These are phyloP conservation scores for Villa cingulata DNA, from an alignment of 2,888 invertebrate genomes.

Conservation along the genomic window DNA sequence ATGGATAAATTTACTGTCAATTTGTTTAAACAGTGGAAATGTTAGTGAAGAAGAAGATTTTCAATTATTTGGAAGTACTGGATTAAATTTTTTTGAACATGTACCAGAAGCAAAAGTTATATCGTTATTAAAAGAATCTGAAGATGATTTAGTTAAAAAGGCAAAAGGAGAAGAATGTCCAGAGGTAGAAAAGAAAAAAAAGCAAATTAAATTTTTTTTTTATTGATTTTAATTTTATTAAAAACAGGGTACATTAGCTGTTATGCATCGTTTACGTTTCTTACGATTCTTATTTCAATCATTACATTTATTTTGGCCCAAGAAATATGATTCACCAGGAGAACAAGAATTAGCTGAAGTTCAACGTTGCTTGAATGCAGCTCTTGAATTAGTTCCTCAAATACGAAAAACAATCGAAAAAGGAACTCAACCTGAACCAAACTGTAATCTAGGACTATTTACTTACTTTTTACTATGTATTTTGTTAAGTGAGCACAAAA, in stretches of 20 bases:
- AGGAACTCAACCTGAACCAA: constrained; percentile 52
- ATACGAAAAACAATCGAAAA: constrained; percentile 62
- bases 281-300: constrained; percentile 75
- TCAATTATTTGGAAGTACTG: constrained; percentile 78
- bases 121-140: constrained; percentile 70
- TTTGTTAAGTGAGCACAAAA: not conserved
- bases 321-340: constrained; percentile 39
- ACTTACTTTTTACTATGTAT: too few relatives aligned
- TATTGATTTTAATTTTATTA: not conserved
- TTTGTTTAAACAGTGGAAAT: constrained; percentile 63
- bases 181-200: constrained; percentile 29
- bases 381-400: constrained; percentile 67
- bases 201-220: constrained; percentile 3
- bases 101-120: constrained; percentile 68
- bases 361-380: constrained; percentile 64
- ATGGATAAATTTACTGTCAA: too few relatives aligned
- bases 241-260: constrained; percentile 47
- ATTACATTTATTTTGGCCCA: constrained; percentile 36
- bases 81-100: constrained; percentile 60
- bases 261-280: constrained; percentile 73
- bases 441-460: constrained; percentile 30
- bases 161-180: constrained; percentile 39
- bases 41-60: constrained; percentile 96
- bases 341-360: constrained; percentile 54
- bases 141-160: constrained; percentile 72